Percentiles rank a stretch among this genome's conserved stretches.
Conservation (phyloP, 2,888 invertebrate species). For the Philereme vetulata region DNA sequence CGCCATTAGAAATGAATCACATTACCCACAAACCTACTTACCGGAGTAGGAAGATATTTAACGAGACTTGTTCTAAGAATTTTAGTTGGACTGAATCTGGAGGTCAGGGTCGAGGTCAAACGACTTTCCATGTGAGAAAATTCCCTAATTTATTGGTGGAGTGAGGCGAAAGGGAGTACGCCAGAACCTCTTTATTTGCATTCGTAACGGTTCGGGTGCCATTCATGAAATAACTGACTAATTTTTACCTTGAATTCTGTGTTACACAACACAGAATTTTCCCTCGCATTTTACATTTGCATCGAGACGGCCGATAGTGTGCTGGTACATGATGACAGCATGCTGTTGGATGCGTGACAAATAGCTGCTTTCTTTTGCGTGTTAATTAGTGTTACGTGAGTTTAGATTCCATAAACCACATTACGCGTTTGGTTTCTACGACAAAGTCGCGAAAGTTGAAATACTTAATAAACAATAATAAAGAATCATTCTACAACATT, state of each 20-base stretch:
- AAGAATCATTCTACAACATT: too few relatives aligned
- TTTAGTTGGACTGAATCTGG: background rate
- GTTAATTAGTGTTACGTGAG: background rate
- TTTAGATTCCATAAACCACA: background rate
- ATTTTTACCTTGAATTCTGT: background rate
- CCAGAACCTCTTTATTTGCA: slow-evolving; percentile 4
- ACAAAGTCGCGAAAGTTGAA: background rate
- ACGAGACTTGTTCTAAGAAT: background rate
- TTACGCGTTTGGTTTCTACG: slow-evolving; percentile 1
- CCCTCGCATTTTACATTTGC: too few relatives aligned
- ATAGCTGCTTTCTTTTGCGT: slow-evolving; percentile 9
- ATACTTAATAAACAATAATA: background rate
- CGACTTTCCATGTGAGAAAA: slow-evolving; percentile 1
- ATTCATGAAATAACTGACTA: background rate
- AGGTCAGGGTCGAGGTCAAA: background rate
- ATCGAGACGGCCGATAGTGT: too few relatives aligned
- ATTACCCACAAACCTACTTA: background rate
- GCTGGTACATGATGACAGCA: too few relatives aligned
- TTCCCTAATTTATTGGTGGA: background rate
- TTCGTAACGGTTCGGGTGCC: background rate
- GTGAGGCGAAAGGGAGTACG: background rate
- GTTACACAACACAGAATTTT: background rate
- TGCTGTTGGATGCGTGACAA: slow-evolving; percentile 9
- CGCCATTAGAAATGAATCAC: slow-evolving; percentile 8
- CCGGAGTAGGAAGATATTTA: background rate